These are phyloP conservation scores for Orientallactaga sibirica DNA, from an alignment of 2,797 vertebrate species.

Conservation along the genomic window DNA sequence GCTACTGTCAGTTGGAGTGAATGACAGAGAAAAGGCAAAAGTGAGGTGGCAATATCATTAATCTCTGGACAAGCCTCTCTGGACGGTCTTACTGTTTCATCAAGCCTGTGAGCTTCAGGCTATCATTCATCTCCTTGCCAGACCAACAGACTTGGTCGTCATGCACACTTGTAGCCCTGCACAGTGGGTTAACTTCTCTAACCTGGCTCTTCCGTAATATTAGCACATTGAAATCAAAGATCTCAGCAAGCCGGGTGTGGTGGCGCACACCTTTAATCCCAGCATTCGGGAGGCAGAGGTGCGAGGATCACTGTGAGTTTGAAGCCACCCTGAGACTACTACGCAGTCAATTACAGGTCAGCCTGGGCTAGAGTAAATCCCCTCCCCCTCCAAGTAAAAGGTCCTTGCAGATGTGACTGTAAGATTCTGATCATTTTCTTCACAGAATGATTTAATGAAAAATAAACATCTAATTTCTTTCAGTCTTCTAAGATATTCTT, in stretches of 20 bases:
- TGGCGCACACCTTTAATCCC: too few relatives aligned
- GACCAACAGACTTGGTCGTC: neutral
- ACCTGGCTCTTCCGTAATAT: neutral
- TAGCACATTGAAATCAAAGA: neutral
- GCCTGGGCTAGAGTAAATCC: too few relatives aligned
- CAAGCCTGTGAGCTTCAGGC: neutral
- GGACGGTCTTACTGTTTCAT: neutral
- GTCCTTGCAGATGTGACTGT: neutral
- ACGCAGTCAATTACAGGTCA: too few relatives aligned
- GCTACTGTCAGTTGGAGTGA: neutral
- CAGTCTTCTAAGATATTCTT: neutral
- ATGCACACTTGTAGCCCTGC: rapidly evolving
- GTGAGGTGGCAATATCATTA: rapidly evolving
- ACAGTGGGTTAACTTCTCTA: neutral
- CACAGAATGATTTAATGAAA: conserved; percentile 14
- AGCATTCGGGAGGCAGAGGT: too few relatives aligned
- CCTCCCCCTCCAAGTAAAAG: neutral
- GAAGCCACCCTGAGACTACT: too few relatives aligned
- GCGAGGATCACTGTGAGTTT: too few relatives aligned
- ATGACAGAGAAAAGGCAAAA: neutral
- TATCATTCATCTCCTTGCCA: neutral
- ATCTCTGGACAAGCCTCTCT: neutral
- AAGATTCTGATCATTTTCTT: conserved; percentile 32
- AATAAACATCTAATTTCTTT: conserved; percentile 13
- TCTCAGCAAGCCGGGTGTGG: too few relatives aligned